A percentile compares a stretch with the other conserved stretches of the same genome.
These are phyloP conservation scores for Speoplatyrhinus poulsoni DNA, from an alignment of 2,113 vertebrate species.

Conservation along the genomic window DNA sequence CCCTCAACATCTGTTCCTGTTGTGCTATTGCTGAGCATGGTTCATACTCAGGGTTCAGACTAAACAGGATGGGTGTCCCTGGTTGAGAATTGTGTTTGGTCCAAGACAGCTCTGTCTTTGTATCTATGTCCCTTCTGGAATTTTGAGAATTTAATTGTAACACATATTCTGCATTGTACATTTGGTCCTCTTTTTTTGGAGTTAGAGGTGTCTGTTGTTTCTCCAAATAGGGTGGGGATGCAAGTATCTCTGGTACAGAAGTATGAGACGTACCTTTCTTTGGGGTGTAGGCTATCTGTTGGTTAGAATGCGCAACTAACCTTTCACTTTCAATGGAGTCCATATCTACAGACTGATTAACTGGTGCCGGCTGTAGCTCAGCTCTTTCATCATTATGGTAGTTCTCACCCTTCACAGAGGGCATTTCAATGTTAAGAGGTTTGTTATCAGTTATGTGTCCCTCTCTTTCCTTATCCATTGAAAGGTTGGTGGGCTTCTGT, in stretches of 20 bases:
- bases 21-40: background rate
- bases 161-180: slow-evolving; percentile 9
- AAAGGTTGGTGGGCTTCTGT: slow-evolving; percentile 17
- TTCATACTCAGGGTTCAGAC: slow-evolving; percentile 25
- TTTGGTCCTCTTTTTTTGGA: slow-evolving; percentile 12
- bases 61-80: background rate
- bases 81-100: slow-evolving; percentile 3
- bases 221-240: background rate
- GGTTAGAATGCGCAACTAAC: slow-evolving; percentile 6
- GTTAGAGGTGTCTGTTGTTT: background rate
- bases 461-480: slow-evolving; percentile 19
- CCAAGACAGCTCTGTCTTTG: slow-evolving; percentile 22
- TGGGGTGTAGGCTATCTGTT: slow-evolving; percentile 9
- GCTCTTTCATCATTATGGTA: slow-evolving; percentile 13
- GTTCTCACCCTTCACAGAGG: slow-evolving; percentile 23
- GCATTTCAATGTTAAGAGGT: slow-evolving; percentile 10
- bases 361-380: background rate
- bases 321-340: background rate
- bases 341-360: slow-evolving; percentile 11
- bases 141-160: slow-evolving; percentile 1
- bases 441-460: slow-evolving; percentile 9
- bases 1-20: slow-evolving; percentile 17
- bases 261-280: background rate
- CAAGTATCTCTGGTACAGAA: background rate
- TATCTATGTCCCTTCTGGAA: slow-evolving; percentile 32